Percentiles rank a stretch among this genome's conserved stretches.
Conservation (phyloP, 2,797 vertebrate species). For the Dermochelys coriacea region DNA sequence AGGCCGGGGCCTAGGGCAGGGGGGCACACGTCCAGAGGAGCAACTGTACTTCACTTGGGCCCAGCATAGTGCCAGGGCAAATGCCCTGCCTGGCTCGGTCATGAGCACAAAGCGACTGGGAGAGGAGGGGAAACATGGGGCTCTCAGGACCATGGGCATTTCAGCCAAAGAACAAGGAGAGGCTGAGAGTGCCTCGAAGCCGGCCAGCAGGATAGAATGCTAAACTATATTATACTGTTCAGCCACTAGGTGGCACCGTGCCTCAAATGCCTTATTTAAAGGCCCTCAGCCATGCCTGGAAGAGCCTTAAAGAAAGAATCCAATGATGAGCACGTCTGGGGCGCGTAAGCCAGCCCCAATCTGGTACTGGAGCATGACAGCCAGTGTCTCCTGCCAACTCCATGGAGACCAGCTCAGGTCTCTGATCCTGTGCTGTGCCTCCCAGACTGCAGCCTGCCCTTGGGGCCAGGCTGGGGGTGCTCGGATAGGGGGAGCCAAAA, state of each 20-base stretch:
- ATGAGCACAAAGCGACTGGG: neutral
- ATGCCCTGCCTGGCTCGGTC: neutral
- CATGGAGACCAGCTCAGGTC: neutral
- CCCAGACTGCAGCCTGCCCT: neutral
- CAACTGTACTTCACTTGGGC: neutral
- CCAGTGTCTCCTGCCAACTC: neutral
- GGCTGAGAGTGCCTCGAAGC: neutral
- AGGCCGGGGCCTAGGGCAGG: neutral
- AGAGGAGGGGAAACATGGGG: neutral
- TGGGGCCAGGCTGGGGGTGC: no score
- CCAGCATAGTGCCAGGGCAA: neutral
- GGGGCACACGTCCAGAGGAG: neutral
- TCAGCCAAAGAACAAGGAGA: neutral
- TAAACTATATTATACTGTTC: neutral
- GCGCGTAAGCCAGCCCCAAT: neutral
- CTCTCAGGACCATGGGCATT: neutral
- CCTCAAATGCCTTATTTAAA: neutral
- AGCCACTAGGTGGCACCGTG: neutral
- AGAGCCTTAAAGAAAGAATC: neutral
- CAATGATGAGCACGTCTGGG: neutral
- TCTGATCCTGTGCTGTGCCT: neutral
- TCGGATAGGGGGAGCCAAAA: neutral
- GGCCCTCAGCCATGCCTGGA: neutral
- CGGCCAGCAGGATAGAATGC: fast-evolving
- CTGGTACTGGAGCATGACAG: neutral